phyloP scores from a whole-genome alignment of 2,113 vertebrate species.

The Crotalus horridus region DNA sequence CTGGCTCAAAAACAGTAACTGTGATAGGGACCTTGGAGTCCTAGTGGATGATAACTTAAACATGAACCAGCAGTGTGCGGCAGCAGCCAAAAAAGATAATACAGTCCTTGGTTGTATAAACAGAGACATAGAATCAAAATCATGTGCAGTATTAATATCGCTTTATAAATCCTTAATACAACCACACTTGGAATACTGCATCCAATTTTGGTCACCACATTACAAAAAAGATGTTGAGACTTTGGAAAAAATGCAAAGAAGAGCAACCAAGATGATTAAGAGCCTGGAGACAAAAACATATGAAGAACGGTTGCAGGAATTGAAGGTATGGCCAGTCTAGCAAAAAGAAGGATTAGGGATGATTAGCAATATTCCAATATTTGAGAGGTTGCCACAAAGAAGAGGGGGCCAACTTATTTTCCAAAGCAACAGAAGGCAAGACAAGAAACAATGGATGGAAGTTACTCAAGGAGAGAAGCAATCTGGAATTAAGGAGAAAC shows the following conservation, averaged over 20 bases:
- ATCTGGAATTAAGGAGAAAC: too few species aligned
- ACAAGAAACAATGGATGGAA: too few species aligned
- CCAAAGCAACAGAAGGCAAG: too few species aligned
- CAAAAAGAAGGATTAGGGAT: too few species aligned
- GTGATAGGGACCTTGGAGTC: neutral
- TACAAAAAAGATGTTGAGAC: neutral
- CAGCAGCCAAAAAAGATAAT: neutral
- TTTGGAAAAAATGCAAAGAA: neutral
- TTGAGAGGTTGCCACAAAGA: too few species aligned
- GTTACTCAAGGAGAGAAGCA: too few species aligned
- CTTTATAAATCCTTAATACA: neutral
- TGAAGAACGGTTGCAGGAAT: too few species aligned
- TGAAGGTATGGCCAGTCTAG: too few species aligned
- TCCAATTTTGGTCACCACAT: neutral
- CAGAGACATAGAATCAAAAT: neutral
- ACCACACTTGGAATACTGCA: neutral
- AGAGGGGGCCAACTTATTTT: too few species aligned
- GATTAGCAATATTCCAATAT: too few species aligned
- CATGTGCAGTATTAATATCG: neutral
- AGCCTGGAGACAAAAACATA: too few species aligned
- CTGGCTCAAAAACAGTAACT: neutral
- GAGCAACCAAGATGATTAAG: neutral
- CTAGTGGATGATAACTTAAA: neutral
- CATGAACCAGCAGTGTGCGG: neutral
- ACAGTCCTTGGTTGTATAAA: neutral